A percentile compares a stretch with the other conserved stretches of the same genome.
Evolutionary conservation across 2,888 invertebrate genomes (phyloP).

Genomic region (Zygogramma bicolorata): DNA sequence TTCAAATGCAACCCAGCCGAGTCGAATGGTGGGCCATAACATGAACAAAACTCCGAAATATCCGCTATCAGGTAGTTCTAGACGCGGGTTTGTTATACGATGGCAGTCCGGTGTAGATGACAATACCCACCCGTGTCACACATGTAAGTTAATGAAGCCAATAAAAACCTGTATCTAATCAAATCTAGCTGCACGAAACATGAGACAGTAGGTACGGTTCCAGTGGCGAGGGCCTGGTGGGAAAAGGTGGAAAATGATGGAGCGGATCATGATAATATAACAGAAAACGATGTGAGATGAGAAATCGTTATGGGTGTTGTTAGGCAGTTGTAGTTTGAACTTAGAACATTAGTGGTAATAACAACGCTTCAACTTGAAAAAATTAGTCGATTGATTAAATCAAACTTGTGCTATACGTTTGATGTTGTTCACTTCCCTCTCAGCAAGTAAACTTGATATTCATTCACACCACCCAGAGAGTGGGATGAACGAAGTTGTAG

Average conservation of each 20-base stretch:
- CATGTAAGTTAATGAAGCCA: conserved; percentile 46
- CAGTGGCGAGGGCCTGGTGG: conserved; percentile 9
- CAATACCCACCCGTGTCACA: conserved; percentile 43
- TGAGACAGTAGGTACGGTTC: conserved; percentile 29
- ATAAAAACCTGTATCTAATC: conserved; percentile 51
- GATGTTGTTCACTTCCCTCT: no score
- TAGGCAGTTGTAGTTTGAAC: no score
- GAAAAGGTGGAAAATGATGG: not conserved
- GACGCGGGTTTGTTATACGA: conserved; percentile 28
- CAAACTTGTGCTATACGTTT: no score
- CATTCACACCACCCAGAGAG: no score
- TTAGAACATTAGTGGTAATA: no score
- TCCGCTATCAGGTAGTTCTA: conserved; percentile 33
- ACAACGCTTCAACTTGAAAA: no score
- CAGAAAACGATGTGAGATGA: no score
- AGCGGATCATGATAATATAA: no score
- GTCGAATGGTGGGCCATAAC: conserved; percentile 2
- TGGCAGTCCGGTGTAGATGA: conserved; percentile 37
- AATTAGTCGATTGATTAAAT: no score
- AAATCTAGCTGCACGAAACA: conserved; percentile 42
- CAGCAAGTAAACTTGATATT: no score
- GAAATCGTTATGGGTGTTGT: no score
- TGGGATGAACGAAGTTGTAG: no score
- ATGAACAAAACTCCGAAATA: conserved; percentile 20
- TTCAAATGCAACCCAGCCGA: conserved; percentile 2